Conservation (phyloP, 2,113 vertebrate genomes). For the Chaetops frenatus region DNA sequence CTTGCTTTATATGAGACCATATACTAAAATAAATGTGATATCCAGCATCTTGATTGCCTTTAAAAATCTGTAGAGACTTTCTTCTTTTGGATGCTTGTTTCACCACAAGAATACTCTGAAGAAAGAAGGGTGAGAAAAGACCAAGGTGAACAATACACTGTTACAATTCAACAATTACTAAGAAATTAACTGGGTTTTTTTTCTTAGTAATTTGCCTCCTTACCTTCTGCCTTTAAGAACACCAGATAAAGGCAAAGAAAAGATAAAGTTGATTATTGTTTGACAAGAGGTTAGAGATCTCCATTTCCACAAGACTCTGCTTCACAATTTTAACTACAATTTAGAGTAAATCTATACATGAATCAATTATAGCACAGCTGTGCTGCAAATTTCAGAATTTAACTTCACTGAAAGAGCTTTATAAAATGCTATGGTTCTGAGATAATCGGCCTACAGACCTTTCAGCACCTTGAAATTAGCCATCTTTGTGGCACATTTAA, state of each 20-base stretch:
- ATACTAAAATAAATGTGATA: not conserved
- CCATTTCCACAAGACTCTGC: not conserved
- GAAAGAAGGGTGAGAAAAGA: not conserved
- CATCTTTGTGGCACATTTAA: not conserved
- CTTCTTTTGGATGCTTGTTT: not conserved
- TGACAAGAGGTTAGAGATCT: not conserved
- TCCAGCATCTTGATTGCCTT: not conserved
- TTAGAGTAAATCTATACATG: not conserved
- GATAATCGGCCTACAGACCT: not conserved
- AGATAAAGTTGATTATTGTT: not conserved
- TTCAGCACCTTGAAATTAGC: not conserved
- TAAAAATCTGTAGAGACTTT: not conserved
- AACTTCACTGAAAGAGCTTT: not conserved
- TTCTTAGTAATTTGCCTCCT: not conserved
- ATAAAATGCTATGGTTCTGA: not conserved
- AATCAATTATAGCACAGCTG: not conserved
- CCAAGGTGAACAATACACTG: not conserved
- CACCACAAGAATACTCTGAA: not conserved
- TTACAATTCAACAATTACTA: not conserved
- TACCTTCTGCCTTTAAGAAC: not conserved
- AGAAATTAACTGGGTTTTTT: not conserved
- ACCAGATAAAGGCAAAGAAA: not conserved
- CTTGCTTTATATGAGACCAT: not conserved
- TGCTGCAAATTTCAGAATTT: not conserved
- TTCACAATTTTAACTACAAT: not conserved